A percentile compares a stretch with the other conserved stretches of the same genome.
Conservation (phyloP, 2,888 invertebrate genomes). For the Ormyrus nitidulus region DNA sequence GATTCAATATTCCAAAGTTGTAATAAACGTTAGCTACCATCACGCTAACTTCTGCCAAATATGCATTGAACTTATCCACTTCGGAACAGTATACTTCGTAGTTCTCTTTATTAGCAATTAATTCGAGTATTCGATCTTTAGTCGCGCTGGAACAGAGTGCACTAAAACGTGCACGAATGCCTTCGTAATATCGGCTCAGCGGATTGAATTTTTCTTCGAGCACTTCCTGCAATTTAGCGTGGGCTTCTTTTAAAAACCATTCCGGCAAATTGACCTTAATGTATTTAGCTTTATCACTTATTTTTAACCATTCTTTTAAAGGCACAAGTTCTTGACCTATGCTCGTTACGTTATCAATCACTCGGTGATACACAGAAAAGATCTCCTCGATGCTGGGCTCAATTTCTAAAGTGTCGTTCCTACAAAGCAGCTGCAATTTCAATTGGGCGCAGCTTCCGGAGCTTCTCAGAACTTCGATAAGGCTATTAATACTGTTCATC, state of each 20-base stretch:
- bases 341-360: slow-evolving; percentile 78
- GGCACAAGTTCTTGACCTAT: slow-evolving; percentile 80
- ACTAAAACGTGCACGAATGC: slow-evolving; percentile 63
- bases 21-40: slow-evolving; percentile 66
- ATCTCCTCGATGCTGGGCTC: slow-evolving; percentile 80
- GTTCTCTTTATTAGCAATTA: slow-evolving; percentile 57
- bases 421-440: slow-evolving; percentile 78
- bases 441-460: slow-evolving; percentile 80
- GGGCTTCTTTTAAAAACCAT: slow-evolving; percentile 74
- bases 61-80: slow-evolving; percentile 64
- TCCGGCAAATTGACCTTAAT: slow-evolving; percentile 80
- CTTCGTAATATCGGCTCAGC: slow-evolving; percentile 60
- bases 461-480: slow-evolving; percentile 77
- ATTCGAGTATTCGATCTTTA: slow-evolving; percentile 52
- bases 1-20: slow-evolving; percentile 65
- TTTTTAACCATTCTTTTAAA: slow-evolving; percentile 77
- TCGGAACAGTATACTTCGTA: slow-evolving; percentile 63
- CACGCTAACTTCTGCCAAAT: slow-evolving; percentile 61
- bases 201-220: slow-evolving; percentile 62
- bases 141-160: slow-evolving; percentile 60
- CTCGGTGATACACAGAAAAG: slow-evolving; percentile 78
- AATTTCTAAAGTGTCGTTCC: slow-evolving; percentile 76
- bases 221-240: slow-evolving; percentile 61
- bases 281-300: slow-evolving; percentile 74
- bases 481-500: slow-evolving; percentile 81